Evolutionary conservation across 2,797 vertebrate genomes (phyloP), one percentile per base, ranked within the genome.

Genomic region (Uromys caudimaculatus): DNA sequence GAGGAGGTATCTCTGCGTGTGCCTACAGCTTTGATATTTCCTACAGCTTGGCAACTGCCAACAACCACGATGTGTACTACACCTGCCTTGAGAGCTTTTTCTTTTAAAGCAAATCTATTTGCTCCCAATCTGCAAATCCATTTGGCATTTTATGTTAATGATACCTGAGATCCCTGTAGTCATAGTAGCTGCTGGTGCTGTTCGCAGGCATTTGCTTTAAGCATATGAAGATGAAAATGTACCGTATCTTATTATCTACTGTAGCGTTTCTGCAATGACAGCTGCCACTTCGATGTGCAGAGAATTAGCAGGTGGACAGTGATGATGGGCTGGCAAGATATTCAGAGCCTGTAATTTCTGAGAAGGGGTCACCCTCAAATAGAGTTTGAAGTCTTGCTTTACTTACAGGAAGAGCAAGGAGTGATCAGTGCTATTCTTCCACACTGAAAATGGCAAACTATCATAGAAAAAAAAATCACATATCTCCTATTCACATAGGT

Each of bases 281-380:
- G 94, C 96, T 94, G 97, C 85, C 93, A 50, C 75, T 81, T 83
- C 64, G 10, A 84, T 58, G 77, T 58, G 94, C 76, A 90, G 76
- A 94, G 95, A 96, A 88, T 97, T 79, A 97, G 91, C 97, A 97
- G 96, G 96, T 95, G 94, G 97, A 94, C 90, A 93, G 93, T 47
- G 44, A 91, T 56, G 94, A 96, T 16, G 47, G 73, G 67, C 84
- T 97, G 94, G 95, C 93, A 96, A 90, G 85, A 91, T 54, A 96
- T 89, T 67, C 93, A 56, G 81, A 38, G 81, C 69, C 95, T 97
- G 35, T 91, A 71, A 92, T 95, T 95, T 95, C 88, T 89, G 90
- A 89, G 92, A 97, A 96, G 84, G 60, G 87, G 96, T 95, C 91
- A 86, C 85, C 69, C 60, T 94, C 93, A 96, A 94, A 95, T 69